phyloP scores from a whole-genome alignment of 2,888 invertebrate species.

The Drosophila suboccidentalis region DNA sequence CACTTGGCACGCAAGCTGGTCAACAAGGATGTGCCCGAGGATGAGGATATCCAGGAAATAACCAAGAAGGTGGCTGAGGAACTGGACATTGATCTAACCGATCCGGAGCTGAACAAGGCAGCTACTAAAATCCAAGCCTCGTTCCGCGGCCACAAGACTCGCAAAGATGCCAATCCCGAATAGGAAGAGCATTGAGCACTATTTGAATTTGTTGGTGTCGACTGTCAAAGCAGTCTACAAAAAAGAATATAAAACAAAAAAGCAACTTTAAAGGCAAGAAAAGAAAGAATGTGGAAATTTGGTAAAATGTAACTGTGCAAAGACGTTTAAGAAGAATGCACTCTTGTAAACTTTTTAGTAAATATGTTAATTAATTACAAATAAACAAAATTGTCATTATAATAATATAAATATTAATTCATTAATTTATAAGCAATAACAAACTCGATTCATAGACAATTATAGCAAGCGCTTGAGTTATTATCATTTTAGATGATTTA shows the following conservation, averaged over 20 bases:
- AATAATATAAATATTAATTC: conserved; percentile 44
- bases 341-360: conserved; percentile 70
- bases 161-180: conserved; percentile 88
- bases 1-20: conserved; percentile 93
- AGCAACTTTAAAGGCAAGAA: not conserved
- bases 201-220: conserved; percentile 67
- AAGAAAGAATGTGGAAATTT: conserved; percentile 45
- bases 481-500: conserved; percentile 28
- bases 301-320: conserved; percentile 68
- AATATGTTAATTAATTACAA: conserved; percentile 68
- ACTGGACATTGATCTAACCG: conserved; percentile 93
- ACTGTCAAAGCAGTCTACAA: conserved; percentile 49
- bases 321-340: conserved; percentile 50
- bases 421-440: conserved; percentile 65
- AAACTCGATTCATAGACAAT: conserved; percentile 13
- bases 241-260: conserved; percentile 31
- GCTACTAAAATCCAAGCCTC: conserved; percentile 97
- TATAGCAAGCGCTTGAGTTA: conserved; percentile 45
- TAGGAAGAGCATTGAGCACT: conserved; percentile 53
- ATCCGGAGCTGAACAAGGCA: conserved; percentile 95
- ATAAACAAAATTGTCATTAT: conserved; percentile 46
- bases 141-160: conserved; percentile 95
- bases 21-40: conserved; percentile 86
- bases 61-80: conserved; percentile 90
- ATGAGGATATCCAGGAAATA: conserved; percentile 86